Percentiles rank a stretch among this genome's conserved stretches.
phyloP scores from a whole-genome alignment of 2,113 vertebrate genomes.

The Chaetorhynchus papuensis region DNA sequence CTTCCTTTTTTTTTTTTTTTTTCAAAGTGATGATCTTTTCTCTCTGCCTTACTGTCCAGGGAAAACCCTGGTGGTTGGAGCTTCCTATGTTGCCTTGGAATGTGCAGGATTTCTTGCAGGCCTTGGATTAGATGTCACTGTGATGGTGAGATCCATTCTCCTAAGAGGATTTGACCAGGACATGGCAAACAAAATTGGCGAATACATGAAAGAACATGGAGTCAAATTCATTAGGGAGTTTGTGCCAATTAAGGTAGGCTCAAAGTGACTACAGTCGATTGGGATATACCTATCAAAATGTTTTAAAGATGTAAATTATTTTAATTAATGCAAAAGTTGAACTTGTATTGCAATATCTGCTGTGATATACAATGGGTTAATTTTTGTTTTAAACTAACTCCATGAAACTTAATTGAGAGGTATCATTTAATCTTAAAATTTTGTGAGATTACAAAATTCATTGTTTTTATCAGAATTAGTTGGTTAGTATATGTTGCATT shows the following conservation, averaged over 20 bases:
- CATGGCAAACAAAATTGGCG: constrained; percentile 78
- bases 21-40: constrained; percentile 83
- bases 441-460: neutral
- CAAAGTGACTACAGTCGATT: neutral
- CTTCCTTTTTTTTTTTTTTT: neutral
- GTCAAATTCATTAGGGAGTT: constrained; percentile 74
- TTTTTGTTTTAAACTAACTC: neutral
- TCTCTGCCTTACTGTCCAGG: constrained; percentile 79
- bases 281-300: neutral
- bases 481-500: neutral
- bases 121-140: constrained; percentile 78
- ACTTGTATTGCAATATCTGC: neutral
- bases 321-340: neutral
- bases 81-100: constrained; percentile 82
- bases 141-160: constrained; percentile 81
- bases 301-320: neutral
- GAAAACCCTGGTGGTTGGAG: constrained; percentile 82
- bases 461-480: neutral
- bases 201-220: constrained; percentile 80
- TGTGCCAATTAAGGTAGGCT: constrained; percentile 77
- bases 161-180: constrained; percentile 82
- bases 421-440: neutral
- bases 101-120: constrained; percentile 82
- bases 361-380: neutral
- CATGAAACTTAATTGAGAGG: neutral